Conservation (phyloP, 53 echinoderm and acorn worm genomes). For the Arbacia lixula region DNA sequence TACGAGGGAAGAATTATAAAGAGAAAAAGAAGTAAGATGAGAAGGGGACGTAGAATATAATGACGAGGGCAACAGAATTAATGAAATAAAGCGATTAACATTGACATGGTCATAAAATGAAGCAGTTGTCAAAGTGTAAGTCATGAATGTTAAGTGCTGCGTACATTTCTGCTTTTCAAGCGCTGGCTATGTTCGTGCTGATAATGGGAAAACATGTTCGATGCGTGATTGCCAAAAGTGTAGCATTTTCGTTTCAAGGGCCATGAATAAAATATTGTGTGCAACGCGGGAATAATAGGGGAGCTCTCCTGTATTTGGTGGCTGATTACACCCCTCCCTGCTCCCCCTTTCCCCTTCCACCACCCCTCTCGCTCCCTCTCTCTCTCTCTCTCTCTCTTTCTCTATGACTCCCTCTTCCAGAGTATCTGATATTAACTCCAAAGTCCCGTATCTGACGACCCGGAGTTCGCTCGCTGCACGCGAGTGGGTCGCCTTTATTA, state of each 20-base stretch:
- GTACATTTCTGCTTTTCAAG: too few relatives aligned
- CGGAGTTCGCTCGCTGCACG: neutral
- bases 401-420: neutral
- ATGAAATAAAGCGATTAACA: too few relatives aligned
- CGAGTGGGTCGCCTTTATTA: slow-evolving; percentile 37
- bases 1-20: too few relatives aligned
- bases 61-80: too few relatives aligned
- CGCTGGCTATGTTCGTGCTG: too few relatives aligned
- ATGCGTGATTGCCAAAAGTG: slow-evolving; percentile 38
- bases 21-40: too few relatives aligned
- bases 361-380: too few relatives aligned
- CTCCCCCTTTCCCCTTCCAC: neutral
- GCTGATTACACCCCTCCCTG: neutral
- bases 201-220: too few relatives aligned
- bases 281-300: slow-evolving; percentile 9
- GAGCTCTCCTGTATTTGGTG: slow-evolving; percentile 17
- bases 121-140: too few relatives aligned
- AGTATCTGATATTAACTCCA: slow-evolving; percentile 42
- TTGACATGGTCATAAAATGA: too few relatives aligned
- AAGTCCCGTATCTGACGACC: neutral
- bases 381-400: neutral
- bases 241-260: neutral
- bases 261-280: slow-evolving; percentile 28
- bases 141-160: too few relatives aligned
- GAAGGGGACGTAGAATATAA: too few relatives aligned